Evolutionary conservation across 2,888 invertebrate genomes (phyloP).

Genomic region (Mythimna ferrago): DNA sequence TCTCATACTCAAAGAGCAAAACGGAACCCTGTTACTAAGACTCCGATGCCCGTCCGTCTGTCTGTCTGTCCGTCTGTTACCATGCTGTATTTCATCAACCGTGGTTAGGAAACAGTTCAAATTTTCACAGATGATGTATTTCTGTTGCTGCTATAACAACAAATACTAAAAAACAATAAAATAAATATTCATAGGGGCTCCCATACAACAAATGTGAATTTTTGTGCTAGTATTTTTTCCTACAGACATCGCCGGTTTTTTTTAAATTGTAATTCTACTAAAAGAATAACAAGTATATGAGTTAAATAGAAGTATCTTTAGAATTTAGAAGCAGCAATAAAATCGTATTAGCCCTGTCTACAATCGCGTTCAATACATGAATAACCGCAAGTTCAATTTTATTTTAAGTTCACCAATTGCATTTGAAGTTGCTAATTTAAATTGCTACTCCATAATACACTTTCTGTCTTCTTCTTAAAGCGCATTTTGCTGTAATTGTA

Average conservation of each 20-base stretch:
- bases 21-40: too few relatives aligned
- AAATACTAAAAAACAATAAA: too few relatives aligned
- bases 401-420: constrained; percentile 13
- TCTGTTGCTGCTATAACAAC: too few relatives aligned
- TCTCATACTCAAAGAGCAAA: too few relatives aligned
- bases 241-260: neutral
- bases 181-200: too few relatives aligned
- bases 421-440: constrained; percentile 31
- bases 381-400: constrained; percentile 34
- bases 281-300: neutral
- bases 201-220: too few relatives aligned
- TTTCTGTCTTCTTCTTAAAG: constrained; percentile 24
- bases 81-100: too few relatives aligned
- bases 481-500: constrained; percentile 26
- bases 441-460: constrained; percentile 16
- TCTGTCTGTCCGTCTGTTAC: too few relatives aligned
- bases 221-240: too few relatives aligned
- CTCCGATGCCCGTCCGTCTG: too few relatives aligned
- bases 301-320: constrained; percentile 4
- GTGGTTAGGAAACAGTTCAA: too few relatives aligned
- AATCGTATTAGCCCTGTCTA: constrained; percentile 5
- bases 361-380: constrained; percentile 25
- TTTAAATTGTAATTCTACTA: neutral
- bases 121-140: too few relatives aligned
- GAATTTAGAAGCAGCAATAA: constrained; percentile 8